Conservation (phyloP, 2,888 invertebrate species). For the Diplolepis rosae region DNA sequence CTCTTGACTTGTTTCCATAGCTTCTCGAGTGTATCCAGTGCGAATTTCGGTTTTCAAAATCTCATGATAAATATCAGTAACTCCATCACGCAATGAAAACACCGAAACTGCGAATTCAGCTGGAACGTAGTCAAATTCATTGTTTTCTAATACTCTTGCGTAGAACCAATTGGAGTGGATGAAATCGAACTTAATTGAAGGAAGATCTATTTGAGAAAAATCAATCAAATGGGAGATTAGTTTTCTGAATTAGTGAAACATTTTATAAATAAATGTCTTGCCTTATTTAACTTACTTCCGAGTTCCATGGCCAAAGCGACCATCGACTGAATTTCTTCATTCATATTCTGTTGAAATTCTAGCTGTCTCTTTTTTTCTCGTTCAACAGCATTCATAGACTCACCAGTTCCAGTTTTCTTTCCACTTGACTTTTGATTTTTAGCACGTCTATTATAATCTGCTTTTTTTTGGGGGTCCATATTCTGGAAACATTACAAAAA, state of each 20-base stretch:
- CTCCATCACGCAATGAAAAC: slow-evolving; percentile 74
- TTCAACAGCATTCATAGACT: slow-evolving; percentile 52
- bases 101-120: slow-evolving; percentile 76
- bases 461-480: slow-evolving; percentile 51
- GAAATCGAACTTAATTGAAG: slow-evolving; percentile 61
- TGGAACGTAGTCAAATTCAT: slow-evolving; percentile 70
- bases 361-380: slow-evolving; percentile 41
- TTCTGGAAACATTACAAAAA: slow-evolving; percentile 45
- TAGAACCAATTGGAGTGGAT: slow-evolving; percentile 71
- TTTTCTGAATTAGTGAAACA: background rate
- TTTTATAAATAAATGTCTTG: background rate
- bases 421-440: slow-evolving; percentile 52
- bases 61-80: slow-evolving; percentile 64
- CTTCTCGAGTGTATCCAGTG: slow-evolving; percentile 73
- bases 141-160: slow-evolving; percentile 46
- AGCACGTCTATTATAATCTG: slow-evolving; percentile 59
- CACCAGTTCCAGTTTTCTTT: slow-evolving; percentile 65
- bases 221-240: background rate
- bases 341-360: slow-evolving; percentile 57
- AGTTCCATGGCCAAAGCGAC: slow-evolving; percentile 44
- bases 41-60: slow-evolving; percentile 71
- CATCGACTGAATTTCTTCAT: slow-evolving; percentile 50
- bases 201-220: slow-evolving; percentile 53
- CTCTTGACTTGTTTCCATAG: slow-evolving; percentile 69
- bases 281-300: slow-evolving; percentile 44